Base-by-base conservation (phyloP, 2,797 vertebrate genomes). In the Lophius americanus region DNA sequence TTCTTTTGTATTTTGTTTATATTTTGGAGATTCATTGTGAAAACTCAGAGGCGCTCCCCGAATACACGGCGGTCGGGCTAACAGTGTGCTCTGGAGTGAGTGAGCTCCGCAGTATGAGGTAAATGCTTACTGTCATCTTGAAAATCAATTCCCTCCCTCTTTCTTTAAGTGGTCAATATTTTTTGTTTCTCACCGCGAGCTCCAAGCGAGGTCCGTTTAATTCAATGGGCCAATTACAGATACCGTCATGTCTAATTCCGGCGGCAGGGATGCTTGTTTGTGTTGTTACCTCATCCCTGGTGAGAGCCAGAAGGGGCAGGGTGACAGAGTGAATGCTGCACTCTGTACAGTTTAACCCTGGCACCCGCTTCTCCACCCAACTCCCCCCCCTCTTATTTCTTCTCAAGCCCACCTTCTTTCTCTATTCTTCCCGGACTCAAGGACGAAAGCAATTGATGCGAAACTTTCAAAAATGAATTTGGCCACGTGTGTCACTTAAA, bases 401-500 rank as follows among this genome's bases (percentile, higher is more conserved):
- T 74, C 52, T 77, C 84, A 76, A 66, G 68, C 81, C 79, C 76
- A 75, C 85, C 82, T 62, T 67, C 53, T 78, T 70, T 73, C 60
- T 60, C 65, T 12, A 49, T 70, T 86, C 85, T 93, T 87, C 91
- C 91, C 92, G 92, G 94, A 97, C 95, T 97, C 97, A 99, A 98
- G 96, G 97, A 96, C 96, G 84, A 94, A 92, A 94, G 89, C 95
- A 96, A 97, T 96, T 95, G 95, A 96, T 91, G 87, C 94, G 90
- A 95, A 97, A 98, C 94, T 96, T 96, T 96, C 93, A 96, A 95
- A 97, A 97, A 96, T 94, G 94, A 95, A 96, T 98, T 95, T 95
- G 90, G 69, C 95, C 93, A 95, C 91, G 79, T 94, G 94, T 86
- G 92, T 93, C 94, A 94, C 93, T 91, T 94, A 93, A 76, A 68